Evolutionary conservation across 1,140 invertebrate species (phyloP).

Genomic region (Lordiphosa clarofinis): DNA sequence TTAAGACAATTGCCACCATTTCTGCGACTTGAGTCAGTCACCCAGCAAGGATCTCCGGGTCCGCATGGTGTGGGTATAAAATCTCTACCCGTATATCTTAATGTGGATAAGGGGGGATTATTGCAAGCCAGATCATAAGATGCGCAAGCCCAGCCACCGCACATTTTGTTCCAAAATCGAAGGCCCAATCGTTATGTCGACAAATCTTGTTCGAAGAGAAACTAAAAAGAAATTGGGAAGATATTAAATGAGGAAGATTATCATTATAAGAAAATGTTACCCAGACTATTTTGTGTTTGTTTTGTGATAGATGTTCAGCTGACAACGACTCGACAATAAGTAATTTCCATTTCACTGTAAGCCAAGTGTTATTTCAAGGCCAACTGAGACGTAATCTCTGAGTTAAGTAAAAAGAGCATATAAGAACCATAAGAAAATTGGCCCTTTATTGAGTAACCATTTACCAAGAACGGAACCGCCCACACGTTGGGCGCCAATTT

Average conservation of each 20-base stretch:
- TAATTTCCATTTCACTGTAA: background rate
- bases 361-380: constrained; percentile 5
- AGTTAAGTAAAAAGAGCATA: too few species aligned
- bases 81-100: constrained; percentile 48
- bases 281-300: too few species aligned
- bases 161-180: constrained; percentile 27
- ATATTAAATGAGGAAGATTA: background rate
- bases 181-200: too few species aligned
- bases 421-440: too few species aligned
- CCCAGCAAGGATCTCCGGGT: constrained; percentile 40
- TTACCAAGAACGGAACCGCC: too few species aligned
- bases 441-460: too few species aligned
- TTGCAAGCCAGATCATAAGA: constrained; percentile 47
- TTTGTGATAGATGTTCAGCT: constrained; percentile 4
- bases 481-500: too few species aligned
- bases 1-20: constrained; percentile 31
- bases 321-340: constrained; percentile 10
- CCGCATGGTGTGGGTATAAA: constrained; percentile 59
- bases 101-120: constrained; percentile 50
- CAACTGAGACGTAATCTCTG: background rate
- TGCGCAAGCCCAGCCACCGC: constrained; percentile 61
- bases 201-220: background rate
- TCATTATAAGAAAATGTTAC: too few species aligned
- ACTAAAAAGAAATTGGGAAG: background rate
- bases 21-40: constrained; percentile 34